Conservation (phyloP, 2,113 vertebrate genomes). For the Aspidoscelis tigris region DNA sequence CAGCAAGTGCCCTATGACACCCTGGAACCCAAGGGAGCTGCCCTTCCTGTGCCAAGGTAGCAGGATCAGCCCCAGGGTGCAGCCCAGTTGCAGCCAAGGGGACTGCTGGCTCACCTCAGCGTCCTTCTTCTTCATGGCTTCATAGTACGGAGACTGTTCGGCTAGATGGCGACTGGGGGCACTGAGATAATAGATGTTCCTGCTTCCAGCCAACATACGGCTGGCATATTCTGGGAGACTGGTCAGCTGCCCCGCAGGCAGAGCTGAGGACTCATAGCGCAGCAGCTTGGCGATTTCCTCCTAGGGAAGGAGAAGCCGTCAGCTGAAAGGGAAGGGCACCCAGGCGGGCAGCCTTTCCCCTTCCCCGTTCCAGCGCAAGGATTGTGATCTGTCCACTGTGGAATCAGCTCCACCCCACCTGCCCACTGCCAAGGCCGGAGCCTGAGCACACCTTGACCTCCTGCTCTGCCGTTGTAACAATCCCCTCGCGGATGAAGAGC, state of each 20-base stretch:
- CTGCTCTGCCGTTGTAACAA: conserved; percentile 92
- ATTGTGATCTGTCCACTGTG: too few species aligned
- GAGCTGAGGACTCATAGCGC: conserved; percentile 87
- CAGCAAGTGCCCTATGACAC: too few species aligned
- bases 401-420: too few species aligned
- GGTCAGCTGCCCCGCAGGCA: conserved; percentile 89
- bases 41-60: neutral
- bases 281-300: conserved; percentile 94
- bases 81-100: neutral
- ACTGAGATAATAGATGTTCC: conserved; percentile 96
- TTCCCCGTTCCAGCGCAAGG: neutral
- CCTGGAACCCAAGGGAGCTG: neutral
- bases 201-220: conserved; percentile 90
- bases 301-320: conserved; percentile 57
- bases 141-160: conserved; percentile 92
- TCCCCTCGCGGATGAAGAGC: conserved; percentile 95
- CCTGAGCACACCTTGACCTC: conserved; percentile 86
- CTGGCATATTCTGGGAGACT: conserved; percentile 86
- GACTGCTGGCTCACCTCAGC: conserved; percentile 83
- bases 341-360: neutral
- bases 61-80: neutral
- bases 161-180: conserved; percentile 92
- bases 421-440: neutral
- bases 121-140: conserved; percentile 96
- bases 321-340: neutral